Percentiles rank a stretch among this genome's conserved stretches.
phyloP scores from a whole-genome alignment of 2,888 invertebrate genomes.

The Ophion costatus region DNA sequence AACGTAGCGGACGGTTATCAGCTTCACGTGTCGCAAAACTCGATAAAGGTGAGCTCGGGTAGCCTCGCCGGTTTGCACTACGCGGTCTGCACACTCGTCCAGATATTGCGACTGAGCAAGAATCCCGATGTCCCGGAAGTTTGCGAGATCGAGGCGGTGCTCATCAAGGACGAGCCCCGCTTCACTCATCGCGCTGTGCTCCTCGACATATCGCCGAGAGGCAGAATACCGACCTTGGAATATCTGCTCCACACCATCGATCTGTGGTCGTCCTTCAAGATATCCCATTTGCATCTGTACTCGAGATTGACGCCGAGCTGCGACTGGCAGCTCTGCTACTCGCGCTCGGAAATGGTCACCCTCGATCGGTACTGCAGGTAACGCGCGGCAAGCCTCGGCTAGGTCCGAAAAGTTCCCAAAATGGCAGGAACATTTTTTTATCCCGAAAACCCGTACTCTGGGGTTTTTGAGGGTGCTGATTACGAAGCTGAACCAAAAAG shows the following conservation, averaged over 20 bases:
- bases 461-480: too few relatives aligned
- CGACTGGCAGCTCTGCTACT: conserved; percentile 84
- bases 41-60: conserved; percentile 85
- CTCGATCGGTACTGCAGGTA: conserved; percentile 85
- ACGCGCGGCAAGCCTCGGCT: background rate
- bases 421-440: too few relatives aligned
- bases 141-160: conserved; percentile 81
- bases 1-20: conserved; percentile 84
- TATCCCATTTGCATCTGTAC: conserved; percentile 85
- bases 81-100: conserved; percentile 85
- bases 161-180: conserved; percentile 86
- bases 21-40: conserved; percentile 84
- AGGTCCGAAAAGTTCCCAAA: too few relatives aligned
- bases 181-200: conserved; percentile 85
- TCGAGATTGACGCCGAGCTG: conserved; percentile 83
- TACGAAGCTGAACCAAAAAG: too few relatives aligned
- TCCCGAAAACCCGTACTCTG: too few relatives aligned
- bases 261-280: conserved; percentile 84
- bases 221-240: conserved; percentile 85
- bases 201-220: conserved; percentile 86
- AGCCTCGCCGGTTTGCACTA: conserved; percentile 86
- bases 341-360: conserved; percentile 85
- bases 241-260: conserved; percentile 85
- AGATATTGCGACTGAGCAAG: conserved; percentile 84
- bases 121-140: conserved; percentile 76